Base-by-base conservation (phyloP, 2,797 vertebrate species). In the Natrix natrix region DNA sequence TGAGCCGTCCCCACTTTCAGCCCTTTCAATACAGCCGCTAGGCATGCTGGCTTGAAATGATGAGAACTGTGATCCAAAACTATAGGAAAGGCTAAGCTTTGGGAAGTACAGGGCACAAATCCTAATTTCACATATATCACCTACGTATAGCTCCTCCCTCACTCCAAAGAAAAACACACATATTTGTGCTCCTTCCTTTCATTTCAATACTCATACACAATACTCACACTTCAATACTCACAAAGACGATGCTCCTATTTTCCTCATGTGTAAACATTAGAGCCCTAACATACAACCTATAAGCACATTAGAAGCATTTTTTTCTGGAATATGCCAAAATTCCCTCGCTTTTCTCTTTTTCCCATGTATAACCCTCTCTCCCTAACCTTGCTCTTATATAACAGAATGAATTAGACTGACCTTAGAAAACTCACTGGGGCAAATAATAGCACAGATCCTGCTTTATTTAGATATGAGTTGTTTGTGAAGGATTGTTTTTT, bases 391-490 rank as follows among this genome's bases (percentile, higher is more conserved):
- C 17, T 69, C 32, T 57, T 52, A 78, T 6, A 22, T 24, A 90
- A 69, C 43, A 20, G 60, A 83, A 37, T 83, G 48, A 93, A 66
- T 93, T 83, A 91, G 48, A 89, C 16, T 93, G 90, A 91, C 92
- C 90, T 89, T 91, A 91, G n/a, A 55, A 88, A 48, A 28, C 28
- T 89, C 92, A 93, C 48, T 20, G 48, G 86, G 87, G 16, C 55
- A 43, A 91, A 48, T 52, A 37, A 91, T 22, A 91, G 86, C 22
- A 54, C 24, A 56, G 20, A n/a, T 16, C 32, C 11, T 83, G 87
- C 55, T 91, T 91, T 88, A 91, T 89, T 93, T 89, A 93, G 86
- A 91, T 59, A 83, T 1, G 24, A 91, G 22, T 83, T 93, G 92
- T 91, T 88, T 91, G 56, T 69, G 60, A n/a, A 88, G 28, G 37